Evolutionary conservation across 2,113 vertebrate genomes (phyloP).

Genomic region (Phrynocephalus versicolor): DNA sequence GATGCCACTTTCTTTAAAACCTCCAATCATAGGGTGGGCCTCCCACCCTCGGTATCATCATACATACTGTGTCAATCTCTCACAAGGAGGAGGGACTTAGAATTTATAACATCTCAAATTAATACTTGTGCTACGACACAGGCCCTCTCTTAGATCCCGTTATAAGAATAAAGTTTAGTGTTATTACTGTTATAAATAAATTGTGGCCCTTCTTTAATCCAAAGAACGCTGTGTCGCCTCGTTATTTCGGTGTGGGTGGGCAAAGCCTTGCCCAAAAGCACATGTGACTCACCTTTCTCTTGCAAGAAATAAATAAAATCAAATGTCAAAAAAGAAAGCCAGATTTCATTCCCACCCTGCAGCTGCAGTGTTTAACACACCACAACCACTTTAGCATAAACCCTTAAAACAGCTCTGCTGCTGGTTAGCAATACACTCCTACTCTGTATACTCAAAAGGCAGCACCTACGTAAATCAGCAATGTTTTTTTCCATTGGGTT

Average conservation of each 20-base stretch:
- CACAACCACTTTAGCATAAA: constrained; percentile 1
- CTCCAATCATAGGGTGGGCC: too few species aligned
- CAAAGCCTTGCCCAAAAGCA: constrained; percentile 27
- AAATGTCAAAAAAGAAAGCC: constrained; percentile 26
- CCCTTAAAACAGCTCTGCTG: not conserved
- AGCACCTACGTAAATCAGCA: constrained; percentile 43
- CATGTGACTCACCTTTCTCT: constrained; percentile 8
- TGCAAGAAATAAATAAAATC: constrained; percentile 9
- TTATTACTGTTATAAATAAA: too few species aligned
- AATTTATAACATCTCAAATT: too few species aligned
- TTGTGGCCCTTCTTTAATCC: too few species aligned
- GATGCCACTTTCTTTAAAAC: too few species aligned
- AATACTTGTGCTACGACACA: too few species aligned
- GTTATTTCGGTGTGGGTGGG: too few species aligned
- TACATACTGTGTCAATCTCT: not conserved
- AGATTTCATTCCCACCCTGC: not conserved
- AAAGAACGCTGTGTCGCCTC: too few species aligned
- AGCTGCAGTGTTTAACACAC: constrained; percentile 3
- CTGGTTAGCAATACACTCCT: not conserved
- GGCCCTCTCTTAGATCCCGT: too few species aligned
- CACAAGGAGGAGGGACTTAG: not conserved
- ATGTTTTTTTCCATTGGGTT: constrained; percentile 48
- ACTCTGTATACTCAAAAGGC: not conserved
- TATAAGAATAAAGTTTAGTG: too few species aligned
- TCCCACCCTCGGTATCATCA: constrained; percentile 24